Evolutionary conservation across 2,113 vertebrate species (phyloP), one percentile per base, ranked within the genome.

Genomic region (Acinonyx jubatus): DNA sequence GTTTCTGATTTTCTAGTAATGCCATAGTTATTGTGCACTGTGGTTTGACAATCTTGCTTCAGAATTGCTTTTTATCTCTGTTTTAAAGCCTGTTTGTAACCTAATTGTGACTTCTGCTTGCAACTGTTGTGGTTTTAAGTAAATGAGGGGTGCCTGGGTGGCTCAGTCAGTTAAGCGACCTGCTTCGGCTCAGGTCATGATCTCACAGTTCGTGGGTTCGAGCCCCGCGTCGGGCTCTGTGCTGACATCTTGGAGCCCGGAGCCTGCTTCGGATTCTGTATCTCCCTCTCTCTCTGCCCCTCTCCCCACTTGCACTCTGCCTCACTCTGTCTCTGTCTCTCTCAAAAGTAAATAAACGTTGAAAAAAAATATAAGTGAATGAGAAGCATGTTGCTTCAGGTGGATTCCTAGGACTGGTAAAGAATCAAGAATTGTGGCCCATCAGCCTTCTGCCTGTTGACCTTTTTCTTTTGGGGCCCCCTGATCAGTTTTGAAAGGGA

Each of bases 401-500:
- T 99, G 97, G 97, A 96, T 98, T 98, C 98, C 94, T 91, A 38
- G 97, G 97, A 97, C 95, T 86, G 68, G 98, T 82, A 45, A 98
- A 98, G 97, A 98, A 98, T 98, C 98, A 95, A 98, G 97, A 97
- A 96, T 97, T 97, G 98, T 96, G 98, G 98, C 99, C 97, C 94
- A 96, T 98, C 98, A 79, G 98, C 98, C 93, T 97, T 98, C 98
- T 99, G 98, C 98, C 98, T 89, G 86, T 98, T 99, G 99, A 99
- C 99, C 99, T 99, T 99, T 99, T 99, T 99, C 99, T 97, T 23
- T 19, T 96, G 97, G 97, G 97, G 91, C 98, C 96, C 52, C 63
- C 9, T 99, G 98, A 99, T 99, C 98, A 98, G 98, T 99, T 98
- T 97, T 99, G 99, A 99, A 99, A 98, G 99, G 98, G 98, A 98